Evolutionary conservation across 1,140 invertebrate species (phyloP), one percentile per base, ranked within the genome.

Genomic region (Drosophila sulfurigaster): DNA sequence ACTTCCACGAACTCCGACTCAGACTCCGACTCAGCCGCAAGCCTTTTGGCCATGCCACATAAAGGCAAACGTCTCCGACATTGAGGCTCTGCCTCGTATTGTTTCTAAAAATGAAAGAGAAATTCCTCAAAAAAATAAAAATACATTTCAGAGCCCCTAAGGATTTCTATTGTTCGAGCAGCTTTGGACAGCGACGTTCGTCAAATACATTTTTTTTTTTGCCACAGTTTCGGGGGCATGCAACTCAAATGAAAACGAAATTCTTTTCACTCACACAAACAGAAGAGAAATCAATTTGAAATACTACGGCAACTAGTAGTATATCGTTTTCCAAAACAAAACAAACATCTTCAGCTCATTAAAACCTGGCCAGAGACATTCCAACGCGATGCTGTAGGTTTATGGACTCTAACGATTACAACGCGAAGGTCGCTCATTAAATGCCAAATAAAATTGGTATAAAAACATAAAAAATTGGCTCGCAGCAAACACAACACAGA

Each of bases 401-500:
- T 89, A 88, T 89, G 75, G 75, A 71, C 64, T 69, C 62, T 60
- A 60, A 43, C 80, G 85, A 81, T 88, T 88, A 88, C 85, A 88
- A 85, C 71, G 60, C 81, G 85, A 88, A 88, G 85, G 85, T 81
- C 85, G 85, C 82, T 83, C 85, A 88, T 88, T 88, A 88, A 88
- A 89, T 85, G 85, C 81, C 81, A 89, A 88, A 88, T 89, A 89
- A 88, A 88, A 89, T 88, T 77, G 81, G 75, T 89, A 88, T 85
- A 88, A 85, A 89, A 88, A 78, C 81, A 89, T 75, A 59, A 81
- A 81, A 72, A 87, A 88, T 87, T 87, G 80, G 72, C 77, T 87
- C 35, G 67, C 43, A 64, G 72, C 72, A 57, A 32, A 25, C 20
- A 20, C 20, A 25, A 20, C 20, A 20, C 20, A 20, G n/a, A 8